A percentile compares a stretch with the other conserved stretches of the same genome.
phyloP scores from a whole-genome alignment of 2,888 invertebrate species.

The Eustalomyia histrio region DNA sequence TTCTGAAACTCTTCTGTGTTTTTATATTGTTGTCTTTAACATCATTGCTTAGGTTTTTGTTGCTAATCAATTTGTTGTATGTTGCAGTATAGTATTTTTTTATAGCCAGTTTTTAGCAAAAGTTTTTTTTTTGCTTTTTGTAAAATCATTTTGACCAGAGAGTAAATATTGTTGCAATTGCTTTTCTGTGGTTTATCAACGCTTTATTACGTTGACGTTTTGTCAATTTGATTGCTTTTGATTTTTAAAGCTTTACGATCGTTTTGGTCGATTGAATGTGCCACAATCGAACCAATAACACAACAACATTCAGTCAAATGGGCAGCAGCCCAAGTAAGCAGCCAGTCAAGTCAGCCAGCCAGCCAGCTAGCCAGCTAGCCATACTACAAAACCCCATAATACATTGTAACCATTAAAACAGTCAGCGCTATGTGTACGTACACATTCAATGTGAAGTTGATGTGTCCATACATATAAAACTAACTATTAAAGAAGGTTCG shows the following conservation, averaged over 20 bases:
- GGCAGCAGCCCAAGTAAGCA: background rate
- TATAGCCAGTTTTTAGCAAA: constrained; percentile 14
- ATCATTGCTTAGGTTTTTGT: constrained; percentile 36
- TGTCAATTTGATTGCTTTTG: constrained; percentile 77
- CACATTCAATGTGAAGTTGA: constrained; percentile 39
- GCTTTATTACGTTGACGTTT: constrained; percentile 77
- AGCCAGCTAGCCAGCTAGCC: background rate
- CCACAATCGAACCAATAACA: constrained; percentile 43
- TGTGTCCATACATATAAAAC: constrained; percentile 40
- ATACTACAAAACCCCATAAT: constrained; percentile 48
- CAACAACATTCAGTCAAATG: background rate
- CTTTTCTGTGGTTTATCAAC: constrained; percentile 74
- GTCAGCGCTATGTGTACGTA: background rate
- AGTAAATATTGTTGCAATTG: constrained; percentile 63
- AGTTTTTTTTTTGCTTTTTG: constrained; percentile 3
- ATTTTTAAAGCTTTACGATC: constrained; percentile 69
- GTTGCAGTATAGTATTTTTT: constrained; percentile 16
- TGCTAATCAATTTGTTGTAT: constrained; percentile 65
- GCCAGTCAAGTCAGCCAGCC: background rate
- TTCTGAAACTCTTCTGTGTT: constrained; percentile 1
- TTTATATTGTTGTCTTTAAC: background rate
- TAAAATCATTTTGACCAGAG: constrained; percentile 21
- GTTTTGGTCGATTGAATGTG: constrained; percentile 62
- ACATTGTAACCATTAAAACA: constrained; percentile 60
- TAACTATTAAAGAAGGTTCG: background rate